Evolutionary conservation across 2,888 invertebrate genomes (phyloP).

Genomic region (Erynnis tages): DNA sequence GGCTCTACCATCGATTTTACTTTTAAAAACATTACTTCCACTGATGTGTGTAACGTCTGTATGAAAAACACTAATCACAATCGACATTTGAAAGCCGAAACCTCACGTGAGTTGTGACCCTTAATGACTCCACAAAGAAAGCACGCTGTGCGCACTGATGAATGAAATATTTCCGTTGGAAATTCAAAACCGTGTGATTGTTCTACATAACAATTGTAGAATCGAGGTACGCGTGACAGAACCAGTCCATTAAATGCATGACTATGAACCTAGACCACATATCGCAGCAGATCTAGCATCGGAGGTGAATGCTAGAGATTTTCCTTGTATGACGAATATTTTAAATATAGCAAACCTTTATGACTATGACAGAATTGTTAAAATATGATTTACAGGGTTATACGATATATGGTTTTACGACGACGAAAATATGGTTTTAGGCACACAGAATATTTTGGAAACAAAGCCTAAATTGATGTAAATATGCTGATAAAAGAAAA

Average conservation of each 20-base stretch:
- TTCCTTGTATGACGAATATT: neutral
- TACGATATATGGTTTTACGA: too few species aligned
- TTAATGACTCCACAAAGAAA: constrained; percentile 25
- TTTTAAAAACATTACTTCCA: neutral
- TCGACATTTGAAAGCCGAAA: neutral
- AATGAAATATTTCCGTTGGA: constrained; percentile 49
- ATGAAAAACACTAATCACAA: neutral
- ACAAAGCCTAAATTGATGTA: too few species aligned
- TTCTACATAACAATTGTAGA: constrained; percentile 39
- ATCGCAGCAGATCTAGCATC: neutral
- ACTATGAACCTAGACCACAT: neutral
- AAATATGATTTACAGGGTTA: too few species aligned
- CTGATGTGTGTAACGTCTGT: too few species aligned
- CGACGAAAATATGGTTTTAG: too few species aligned
- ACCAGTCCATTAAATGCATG: constrained; percentile 2
- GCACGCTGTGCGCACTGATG: constrained; percentile 31
- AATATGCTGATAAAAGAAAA: too few species aligned
- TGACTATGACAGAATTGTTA: too few species aligned
- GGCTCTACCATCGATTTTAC: too few species aligned
- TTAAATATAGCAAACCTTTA: too few species aligned
- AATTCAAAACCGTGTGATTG: constrained; percentile 50
- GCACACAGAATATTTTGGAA: too few species aligned
- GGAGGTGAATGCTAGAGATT: neutral
- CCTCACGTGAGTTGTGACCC: constrained; percentile 1
- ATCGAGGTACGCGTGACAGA: constrained; percentile 4